Percentiles rank a stretch among this genome's conserved stretches.
phyloP scores from a whole-genome alignment of 2,888 invertebrate species.

The Rhagophthalmus giganteus region DNA sequence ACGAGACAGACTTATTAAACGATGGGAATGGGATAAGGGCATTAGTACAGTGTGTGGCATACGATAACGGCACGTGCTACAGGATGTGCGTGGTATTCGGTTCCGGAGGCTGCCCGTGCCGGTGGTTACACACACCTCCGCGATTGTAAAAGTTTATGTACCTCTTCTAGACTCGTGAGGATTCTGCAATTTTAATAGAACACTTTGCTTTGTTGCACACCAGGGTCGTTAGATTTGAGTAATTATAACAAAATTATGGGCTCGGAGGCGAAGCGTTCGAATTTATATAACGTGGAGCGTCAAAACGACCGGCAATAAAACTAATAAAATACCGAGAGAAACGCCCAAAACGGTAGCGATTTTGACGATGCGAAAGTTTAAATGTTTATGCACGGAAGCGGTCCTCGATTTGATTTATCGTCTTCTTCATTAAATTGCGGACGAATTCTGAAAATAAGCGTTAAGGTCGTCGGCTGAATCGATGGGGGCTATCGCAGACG shows the following conservation, averaged over 20 bases:
- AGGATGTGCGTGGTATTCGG: constrained; percentile 56
- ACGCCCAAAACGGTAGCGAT: neutral
- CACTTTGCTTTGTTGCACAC: constrained; percentile 15
- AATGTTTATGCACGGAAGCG: no score
- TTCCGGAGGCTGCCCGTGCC: constrained; percentile 55
- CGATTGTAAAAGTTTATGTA: constrained; percentile 52
- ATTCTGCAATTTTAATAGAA: constrained; percentile 28
- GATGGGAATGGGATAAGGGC: neutral
- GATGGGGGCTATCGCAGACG: no score
- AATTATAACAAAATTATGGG: no score
- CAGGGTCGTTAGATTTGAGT: constrained; percentile 13
- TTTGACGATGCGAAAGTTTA: neutral
- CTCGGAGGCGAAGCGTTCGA: no score
- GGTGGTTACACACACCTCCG: constrained; percentile 55
- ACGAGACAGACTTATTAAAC: constrained; percentile 1
- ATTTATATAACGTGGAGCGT: neutral
- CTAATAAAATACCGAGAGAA: neutral
- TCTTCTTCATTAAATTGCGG: no score
- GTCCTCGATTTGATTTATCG: no score
- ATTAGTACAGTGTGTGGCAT: constrained; percentile 12
- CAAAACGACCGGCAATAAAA: neutral
- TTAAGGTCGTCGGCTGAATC: no score
- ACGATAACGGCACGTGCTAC: constrained; percentile 51
- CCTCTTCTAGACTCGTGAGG: constrained; percentile 42
- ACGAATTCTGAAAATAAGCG: no score